Conservation (phyloP, 2,797 vertebrate species). For the Varecia variegata region DNA sequence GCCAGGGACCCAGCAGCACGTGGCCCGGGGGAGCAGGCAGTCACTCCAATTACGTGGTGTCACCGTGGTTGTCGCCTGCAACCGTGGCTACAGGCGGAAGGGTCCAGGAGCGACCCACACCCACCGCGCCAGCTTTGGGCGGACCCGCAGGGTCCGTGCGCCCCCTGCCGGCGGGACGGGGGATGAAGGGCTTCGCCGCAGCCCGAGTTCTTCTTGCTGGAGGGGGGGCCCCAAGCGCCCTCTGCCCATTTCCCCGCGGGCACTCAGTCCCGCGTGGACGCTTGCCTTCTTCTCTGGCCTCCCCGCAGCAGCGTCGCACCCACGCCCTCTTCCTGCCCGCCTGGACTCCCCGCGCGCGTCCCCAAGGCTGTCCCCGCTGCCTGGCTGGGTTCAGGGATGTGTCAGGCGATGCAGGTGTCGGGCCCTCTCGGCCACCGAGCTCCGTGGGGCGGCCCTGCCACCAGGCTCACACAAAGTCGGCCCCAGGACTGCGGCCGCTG, state of each 20-base stretch:
- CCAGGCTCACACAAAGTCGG: not conserved
- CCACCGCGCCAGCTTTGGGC: not conserved
- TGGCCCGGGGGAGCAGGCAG: not conserved
- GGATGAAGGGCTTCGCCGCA: no score
- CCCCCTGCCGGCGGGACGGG: not conserved
- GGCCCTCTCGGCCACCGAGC: not conserved
- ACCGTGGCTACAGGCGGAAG: no score
- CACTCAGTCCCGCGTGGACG: no score
- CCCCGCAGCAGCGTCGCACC: not conserved
- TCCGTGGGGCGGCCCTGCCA: not conserved
- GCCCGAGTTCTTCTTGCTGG: accelerated
- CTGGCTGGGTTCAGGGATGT: not conserved
- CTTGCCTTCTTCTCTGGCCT: not conserved
- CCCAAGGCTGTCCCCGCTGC: not conserved
- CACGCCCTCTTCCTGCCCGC: not conserved
- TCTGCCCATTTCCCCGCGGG: accelerated
- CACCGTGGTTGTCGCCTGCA: no score
- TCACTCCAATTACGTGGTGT: not conserved
- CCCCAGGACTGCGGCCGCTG: not conserved
- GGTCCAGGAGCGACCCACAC: not conserved
- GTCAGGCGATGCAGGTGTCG: not conserved
- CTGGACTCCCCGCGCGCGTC: no score
- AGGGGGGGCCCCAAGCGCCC: not conserved
- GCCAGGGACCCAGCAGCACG: not conserved
- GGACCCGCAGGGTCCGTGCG: not conserved